A percentile compares a stretch with the other conserved stretches of the same genome.
Evolutionary conservation across 2,888 invertebrate genomes (phyloP).

Genomic region (Caenorhabditis drosophilae): DNA sequence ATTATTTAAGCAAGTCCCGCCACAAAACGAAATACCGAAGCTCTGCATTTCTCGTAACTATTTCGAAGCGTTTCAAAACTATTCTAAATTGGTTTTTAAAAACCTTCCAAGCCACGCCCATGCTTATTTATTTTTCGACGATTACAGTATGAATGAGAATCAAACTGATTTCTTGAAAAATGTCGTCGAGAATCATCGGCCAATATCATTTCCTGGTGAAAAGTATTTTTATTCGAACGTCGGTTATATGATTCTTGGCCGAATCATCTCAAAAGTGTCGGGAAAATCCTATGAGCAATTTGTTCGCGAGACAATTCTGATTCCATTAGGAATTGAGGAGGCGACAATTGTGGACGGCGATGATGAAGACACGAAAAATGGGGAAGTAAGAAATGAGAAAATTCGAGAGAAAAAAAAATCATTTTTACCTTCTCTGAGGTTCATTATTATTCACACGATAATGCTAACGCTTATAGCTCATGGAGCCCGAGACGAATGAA

Average conservation of each 20-base stretch:
- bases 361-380: no score
- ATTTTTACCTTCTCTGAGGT: no score
- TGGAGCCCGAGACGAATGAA: slow-evolving; percentile 51
- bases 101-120: no score
- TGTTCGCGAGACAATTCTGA: slow-evolving; percentile 27
- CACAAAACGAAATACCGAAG: no score
- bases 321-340: slow-evolving; percentile 33
- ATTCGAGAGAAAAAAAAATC: no score
- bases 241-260: slow-evolving; percentile 52
- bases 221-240: slow-evolving; percentile 51
- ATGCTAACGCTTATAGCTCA: slow-evolving; percentile 57
- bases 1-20: no score
- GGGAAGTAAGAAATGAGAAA: no score
- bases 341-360: slow-evolving; percentile 47
- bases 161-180: slow-evolving; percentile 44
- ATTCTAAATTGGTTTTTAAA: no score
- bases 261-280: slow-evolving; percentile 49
- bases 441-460: slow-evolving; percentile 57
- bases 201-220: slow-evolving; percentile 33
- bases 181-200: slow-evolving; percentile 30
- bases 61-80: no score
- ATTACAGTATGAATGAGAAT: slow-evolving; percentile 35
- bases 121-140: no score
- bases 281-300: slow-evolving; percentile 43
- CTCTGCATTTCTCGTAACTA: no score